Evolutionary conservation across 1,140 invertebrate genomes (phyloP), one percentile per base, ranked within the genome.

Genomic region (Drosophila neocordata): DNA sequence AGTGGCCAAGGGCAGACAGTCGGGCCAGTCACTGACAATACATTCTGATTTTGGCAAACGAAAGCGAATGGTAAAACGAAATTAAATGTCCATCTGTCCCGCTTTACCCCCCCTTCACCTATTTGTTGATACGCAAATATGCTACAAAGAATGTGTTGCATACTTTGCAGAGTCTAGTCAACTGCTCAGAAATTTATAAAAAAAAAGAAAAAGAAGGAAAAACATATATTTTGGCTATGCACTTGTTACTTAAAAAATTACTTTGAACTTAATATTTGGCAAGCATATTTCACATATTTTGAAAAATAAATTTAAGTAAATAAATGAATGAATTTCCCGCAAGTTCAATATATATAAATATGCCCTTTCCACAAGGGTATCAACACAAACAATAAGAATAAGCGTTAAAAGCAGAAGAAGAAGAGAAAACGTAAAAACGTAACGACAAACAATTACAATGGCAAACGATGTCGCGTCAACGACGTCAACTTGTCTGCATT

Each of bases 131-230:
- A 31, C 4, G 4, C 27, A 67, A 72, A 63, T 70, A 73, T 67
- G 56, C 56, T 71, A 65, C 24, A 31, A 44, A 51, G 72, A 85
- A 85, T 84, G 69, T 85, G 73, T 84, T 80, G 81, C 81, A 84
- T 84, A 84, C 81, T 85, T 80, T 60, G 48, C 48, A 59, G 81
- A 7, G 13, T 2, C 5, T 44, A 48, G 74, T 62, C 65, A 38
- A 24, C 34, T 67, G 31, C 8, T 65, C 60, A 65, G 73, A 72
- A 76, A 15, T 13, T 41, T 76, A 66, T 18, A 18, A 11, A 58
- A 60, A 56, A 31, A n/a, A n/a, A n/a, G n/a, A n/a, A n/a, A n/a
- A n/a, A n/a, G n/a, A n/a, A n/a, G n/a, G n/a, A n/a, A n/a, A n/a
- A n/a, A n/a, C n/a, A n/a, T n/a, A n/a, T n/a, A n/a, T n/a, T n/a